Conservation (phyloP, 2,113 vertebrate species). For the Hippocampus comes region DNA sequence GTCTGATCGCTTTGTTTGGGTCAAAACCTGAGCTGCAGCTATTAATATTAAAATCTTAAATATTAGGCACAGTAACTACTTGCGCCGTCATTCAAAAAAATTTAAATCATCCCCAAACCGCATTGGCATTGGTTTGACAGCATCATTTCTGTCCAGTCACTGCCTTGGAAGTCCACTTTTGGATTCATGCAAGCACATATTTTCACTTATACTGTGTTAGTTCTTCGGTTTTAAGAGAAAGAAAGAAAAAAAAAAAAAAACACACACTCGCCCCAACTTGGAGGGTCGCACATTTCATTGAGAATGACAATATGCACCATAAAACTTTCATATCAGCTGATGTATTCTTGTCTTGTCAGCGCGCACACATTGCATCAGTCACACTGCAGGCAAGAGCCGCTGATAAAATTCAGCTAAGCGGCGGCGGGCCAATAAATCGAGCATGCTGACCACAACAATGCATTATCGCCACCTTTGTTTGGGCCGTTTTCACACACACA, state of each 20-base stretch:
- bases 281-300: background rate
- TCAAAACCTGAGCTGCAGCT: too few species aligned
- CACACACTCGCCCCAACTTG: background rate
- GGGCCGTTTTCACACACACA: slow-evolving; percentile 42
- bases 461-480: slow-evolving; percentile 38
- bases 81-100: too few species aligned
- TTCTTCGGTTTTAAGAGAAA: background rate
- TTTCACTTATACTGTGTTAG: background rate
- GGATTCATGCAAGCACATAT: background rate
- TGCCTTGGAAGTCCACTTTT: background rate
- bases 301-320: background rate
- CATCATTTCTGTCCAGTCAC: too few species aligned
- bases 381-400: slow-evolving; percentile 15
- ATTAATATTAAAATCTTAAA: too few species aligned
- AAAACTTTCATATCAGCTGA: slow-evolving; percentile 7
- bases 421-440: slow-evolving; percentile 33
- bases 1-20: too few species aligned
- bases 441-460: slow-evolving; percentile 48
- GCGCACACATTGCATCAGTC: slow-evolving; percentile 28
- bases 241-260: background rate
- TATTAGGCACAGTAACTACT: too few species aligned
- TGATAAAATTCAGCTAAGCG: slow-evolving; percentile 28
- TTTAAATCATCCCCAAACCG: too few species aligned
- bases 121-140: too few species aligned
- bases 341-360: slow-evolving; percentile 14